Base-by-base conservation (phyloP, 2,888 invertebrate species). In the Philopedon plagiatum region DNA sequence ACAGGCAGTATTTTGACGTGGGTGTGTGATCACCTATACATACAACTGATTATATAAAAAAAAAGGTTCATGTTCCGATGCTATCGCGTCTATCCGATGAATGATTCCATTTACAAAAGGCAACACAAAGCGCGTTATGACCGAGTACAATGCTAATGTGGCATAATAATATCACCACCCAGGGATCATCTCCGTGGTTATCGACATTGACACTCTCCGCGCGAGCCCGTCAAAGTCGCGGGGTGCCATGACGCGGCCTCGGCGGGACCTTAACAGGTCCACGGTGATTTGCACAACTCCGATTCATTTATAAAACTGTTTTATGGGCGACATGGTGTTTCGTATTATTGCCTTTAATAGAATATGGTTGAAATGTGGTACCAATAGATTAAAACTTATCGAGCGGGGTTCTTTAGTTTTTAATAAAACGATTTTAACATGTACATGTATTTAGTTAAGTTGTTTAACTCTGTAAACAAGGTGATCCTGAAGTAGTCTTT, bases 121-220 rank as follows among this genome's bases (percentile, higher is more conserved):
- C 58, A 32, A 44, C 61, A 69, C 64, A 69, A 73, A 56, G 67
- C 56, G 23, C 19, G 70, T 71, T 69, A 78, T 78, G 78, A 79
- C 80, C 76, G 26, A 23, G 73, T 74, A 79, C 73, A 78, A 79
- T 78, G 78, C 77, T 78, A 80, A 80, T 80, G 78, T 77, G 79
- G 77, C 77, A 80, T 78, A 81, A 80, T 80, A 80, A 78, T 81
- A 81, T 79, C 83, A 78, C 81, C 83, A 81, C 81, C 81, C 79
- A 81, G 80, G 77, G 83, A 78, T 81, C 76, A 63, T 71, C 76
- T 76, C 77, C 77, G 75, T 79, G 74, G 74, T 75, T 75, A 75
- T 76, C 78, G 79, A 76, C 79, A 81, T 77, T 79, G 80, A 81
- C 80, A 81, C 81, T 78, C 74, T 72, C 67, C 63, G 67, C 66